Evolutionary conservation across 2,888 invertebrate species (phyloP), one percentile per base, ranked within the genome.

Genomic region (Erannis defoliaria): DNA sequence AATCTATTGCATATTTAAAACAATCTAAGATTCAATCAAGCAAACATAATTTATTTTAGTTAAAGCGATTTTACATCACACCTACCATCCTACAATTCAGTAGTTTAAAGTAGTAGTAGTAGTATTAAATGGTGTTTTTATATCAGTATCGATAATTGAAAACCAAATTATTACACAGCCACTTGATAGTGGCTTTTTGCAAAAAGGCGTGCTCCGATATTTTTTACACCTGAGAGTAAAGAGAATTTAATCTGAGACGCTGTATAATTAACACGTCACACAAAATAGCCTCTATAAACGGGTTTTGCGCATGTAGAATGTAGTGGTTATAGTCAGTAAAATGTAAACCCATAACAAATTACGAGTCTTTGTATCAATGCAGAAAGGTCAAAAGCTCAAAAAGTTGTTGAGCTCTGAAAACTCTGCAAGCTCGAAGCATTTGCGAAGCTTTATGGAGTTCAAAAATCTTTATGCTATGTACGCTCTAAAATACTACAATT

Each of bases 181-280:
- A n/a, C n/a, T n/a, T n/a, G n/a, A 5, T 23, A 43, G 4, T 19
- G 16, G 8, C n/a, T 23, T 19, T 50, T 50, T 16, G 18, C 18
- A 38, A 8, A 40, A 26, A 12, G 10, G 6, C 29, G 8, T 0
- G 18, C 10, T 23, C 50, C n/a, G 37, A n/a, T 35, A 23, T 31
- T 42, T 29, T 51, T 51, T 42, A 18, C 18, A 8, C 12, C 26
- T 9, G 29, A 5, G n/a, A 38, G 26, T 33, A 19, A 55, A 26
- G 14, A 56, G 29, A 14, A 48, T 48, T 40, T 48, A 56, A 48
- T 49, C 48, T 33, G 12, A 55, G 48, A 48, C 37, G 38, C 40
- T 56, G 12, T 55, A 40, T 55, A 33, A 56, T 43, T 57, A 57
- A 50, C 43, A 16, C 57, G 50, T 57, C 50, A 50, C 50, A 40